These are phyloP conservation scores for Xenopus petersii DNA, from an alignment of 2,797 vertebrate species.

Conservation along the genomic window DNA sequence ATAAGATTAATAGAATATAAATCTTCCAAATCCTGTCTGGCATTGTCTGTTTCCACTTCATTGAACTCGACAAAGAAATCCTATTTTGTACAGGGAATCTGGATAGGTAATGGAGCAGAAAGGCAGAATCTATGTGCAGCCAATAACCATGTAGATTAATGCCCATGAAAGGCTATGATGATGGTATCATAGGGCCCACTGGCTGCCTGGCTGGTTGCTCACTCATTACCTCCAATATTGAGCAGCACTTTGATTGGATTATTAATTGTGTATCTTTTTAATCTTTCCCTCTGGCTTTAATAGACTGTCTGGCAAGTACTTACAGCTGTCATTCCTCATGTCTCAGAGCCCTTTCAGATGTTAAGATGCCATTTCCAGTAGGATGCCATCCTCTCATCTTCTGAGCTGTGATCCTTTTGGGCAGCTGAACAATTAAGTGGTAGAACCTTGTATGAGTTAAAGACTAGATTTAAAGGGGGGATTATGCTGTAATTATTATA, in stretches of 20 bases:
- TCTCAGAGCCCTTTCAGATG: conserved; percentile 13
- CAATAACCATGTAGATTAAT: conserved; percentile 30
- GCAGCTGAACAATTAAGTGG: not conserved
- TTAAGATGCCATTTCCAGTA: conserved; percentile 10
- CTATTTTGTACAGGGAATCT: conserved; percentile 45
- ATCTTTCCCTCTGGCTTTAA: conserved; percentile 52
- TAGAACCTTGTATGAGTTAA: not conserved
- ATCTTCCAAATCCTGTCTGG: conserved; percentile 31
- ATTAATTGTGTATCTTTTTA: conserved; percentile 52
- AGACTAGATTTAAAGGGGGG: not conserved
- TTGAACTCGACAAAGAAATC: conserved; percentile 41
- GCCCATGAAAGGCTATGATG: conserved; percentile 25
- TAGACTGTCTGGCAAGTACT: conserved; percentile 39
- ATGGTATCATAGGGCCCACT: conserved; percentile 45
- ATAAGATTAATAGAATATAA: conserved; percentile 7
- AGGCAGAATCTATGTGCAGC: conserved; percentile 23
- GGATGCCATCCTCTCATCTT: not conserved
- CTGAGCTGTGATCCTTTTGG: not conserved
- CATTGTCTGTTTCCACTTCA: conserved; percentile 25
- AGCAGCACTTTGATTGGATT: conserved; percentile 54
- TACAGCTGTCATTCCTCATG: conserved; percentile 43
- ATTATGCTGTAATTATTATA: not conserved
- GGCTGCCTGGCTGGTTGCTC: conserved; percentile 19
- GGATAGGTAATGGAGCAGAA: conserved; percentile 43
- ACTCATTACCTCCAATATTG: conserved; percentile 47